Conservation (phyloP, 2,888 invertebrate species). For the Spatulosminthurus flaviceps region DNA sequence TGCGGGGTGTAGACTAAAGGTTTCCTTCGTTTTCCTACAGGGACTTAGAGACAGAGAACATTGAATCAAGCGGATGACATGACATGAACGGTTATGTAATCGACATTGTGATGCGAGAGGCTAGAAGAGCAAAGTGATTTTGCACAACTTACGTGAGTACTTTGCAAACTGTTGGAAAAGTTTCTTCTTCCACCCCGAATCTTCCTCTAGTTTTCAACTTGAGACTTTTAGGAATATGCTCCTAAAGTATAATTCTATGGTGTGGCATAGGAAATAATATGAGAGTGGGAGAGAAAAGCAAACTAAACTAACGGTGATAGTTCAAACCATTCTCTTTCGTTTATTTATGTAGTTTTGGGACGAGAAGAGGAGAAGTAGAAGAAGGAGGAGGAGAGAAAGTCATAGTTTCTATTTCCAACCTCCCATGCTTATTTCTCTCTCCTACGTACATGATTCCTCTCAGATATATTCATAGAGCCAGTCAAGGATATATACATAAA, state of each 20-base stretch:
- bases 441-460: too few species aligned
- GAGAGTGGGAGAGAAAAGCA: constrained; percentile 21
- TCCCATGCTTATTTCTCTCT: background rate
- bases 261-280: background rate
- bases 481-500: background rate
- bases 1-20: background rate
- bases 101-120: constrained; percentile 44
- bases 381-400: constrained; percentile 22
- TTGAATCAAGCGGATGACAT: constrained; percentile 39
- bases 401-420: constrained; percentile 26
- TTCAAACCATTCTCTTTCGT: constrained; percentile 45
- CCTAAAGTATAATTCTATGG: background rate
- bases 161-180: constrained; percentile 44
- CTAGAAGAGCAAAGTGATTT: constrained; percentile 44
- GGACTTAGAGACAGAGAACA: constrained; percentile 20
- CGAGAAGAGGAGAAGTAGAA: too few species aligned
- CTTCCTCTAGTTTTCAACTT: constrained; percentile 12
- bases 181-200: constrained; percentile 25
- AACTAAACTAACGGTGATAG: constrained; percentile 20
- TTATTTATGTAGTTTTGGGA: constrained; percentile 41
- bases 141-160: constrained; percentile 46
- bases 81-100: constrained; percentile 46
- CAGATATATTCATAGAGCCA: too few species aligned
- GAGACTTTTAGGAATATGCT: constrained; percentile 16
- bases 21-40: too few species aligned